Base-by-base conservation (phyloP, 1,140 invertebrate genomes). In the Brachionus rubens region DNA sequence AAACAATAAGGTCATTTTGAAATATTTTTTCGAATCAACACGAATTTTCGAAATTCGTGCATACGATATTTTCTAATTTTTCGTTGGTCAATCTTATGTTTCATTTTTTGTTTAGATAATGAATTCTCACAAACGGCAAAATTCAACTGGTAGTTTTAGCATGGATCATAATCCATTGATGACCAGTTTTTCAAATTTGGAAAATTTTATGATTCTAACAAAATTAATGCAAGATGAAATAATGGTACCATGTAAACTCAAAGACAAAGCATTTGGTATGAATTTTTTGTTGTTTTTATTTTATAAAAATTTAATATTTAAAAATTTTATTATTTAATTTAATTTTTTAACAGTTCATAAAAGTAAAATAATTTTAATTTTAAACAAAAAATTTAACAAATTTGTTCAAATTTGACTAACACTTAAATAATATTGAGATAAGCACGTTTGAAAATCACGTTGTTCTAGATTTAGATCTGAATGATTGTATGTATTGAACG, bases 211-310 rank as follows among this genome's bases (percentile, higher is more conserved):
- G 68, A 72, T 72, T 9, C 28, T 72, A 16, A 54, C 68, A 1
- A 48, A 72, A 26, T 30, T 50, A 30, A 72, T 72, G 68, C 68
- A 72, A 30, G 68, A 72, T 50, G 68, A 72, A 33, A 72, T 72
- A 3, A 72, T 72, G 68, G 68, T 72, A 41, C 68, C 68, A 54
- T 50, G 47, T 30, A 72, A 72, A 16, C 68, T 72, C 0, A 48
- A 54, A 48, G 68, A 72, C 3, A 48, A 50, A 40, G 40, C n/a
- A 21, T 54, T 72, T 19, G 28, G 68, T 72, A 72, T 50, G 16
- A 30, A 28, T 0, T 0, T 46, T 26, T 33, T 26, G n/a, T 67
- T 47, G 24, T 1, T n/a, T 67, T 67, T 67, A 26, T 1, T 24
- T 14, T n/a, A n/a, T n/a, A n/a, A n/a, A n/a, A n/a, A n/a, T n/a